phyloP scores from a whole-genome alignment of 2,797 vertebrate species.

The Poeciliopsis paucimaculata region DNA sequence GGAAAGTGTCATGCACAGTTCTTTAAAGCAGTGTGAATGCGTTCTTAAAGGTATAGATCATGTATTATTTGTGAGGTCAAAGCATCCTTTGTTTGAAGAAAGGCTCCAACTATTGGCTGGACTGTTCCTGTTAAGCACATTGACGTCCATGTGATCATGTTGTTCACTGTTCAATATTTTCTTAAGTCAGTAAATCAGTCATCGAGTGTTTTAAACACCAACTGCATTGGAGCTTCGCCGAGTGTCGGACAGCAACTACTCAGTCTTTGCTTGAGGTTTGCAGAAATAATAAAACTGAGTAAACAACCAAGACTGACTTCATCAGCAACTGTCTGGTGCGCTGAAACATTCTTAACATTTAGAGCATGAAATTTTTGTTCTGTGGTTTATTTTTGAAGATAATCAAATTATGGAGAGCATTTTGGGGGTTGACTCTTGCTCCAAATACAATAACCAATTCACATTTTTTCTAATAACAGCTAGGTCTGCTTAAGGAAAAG shows the following conservation, averaged over 20 bases:
- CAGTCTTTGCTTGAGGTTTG: slow-evolving; percentile 20
- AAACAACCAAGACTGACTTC: slow-evolving; percentile 3
- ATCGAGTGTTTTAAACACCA: slow-evolving; percentile 39
- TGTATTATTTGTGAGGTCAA: slow-evolving; percentile 34
- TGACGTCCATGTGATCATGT: slow-evolving; percentile 4
- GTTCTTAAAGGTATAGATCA: slow-evolving; percentile 40
- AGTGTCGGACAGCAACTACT: slow-evolving; percentile 22
- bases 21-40: slow-evolving; percentile 10
- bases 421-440: slow-evolving; percentile 12
- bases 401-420: slow-evolving; percentile 4
- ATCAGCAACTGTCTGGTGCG: slow-evolving; percentile 20
- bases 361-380: slow-evolving; percentile 30
- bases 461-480: neutral
- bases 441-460: slow-evolving; percentile 4
- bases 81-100: slow-evolving; percentile 9
- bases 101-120: slow-evolving; percentile 3
- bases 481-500: neutral
- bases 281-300: slow-evolving; percentile 29
- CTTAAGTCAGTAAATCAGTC: slow-evolving; percentile 51
- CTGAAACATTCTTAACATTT: slow-evolving; percentile 31
- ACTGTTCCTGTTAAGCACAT: slow-evolving; percentile 5
- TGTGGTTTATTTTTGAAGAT: slow-evolving; percentile 28
- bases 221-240: slow-evolving; percentile 49
- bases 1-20: slow-evolving; percentile 33
- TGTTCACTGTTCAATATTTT: slow-evolving; percentile 41